phyloP scores from a whole-genome alignment of 2,113 vertebrate species.

The Tympanuchus pallidicinctus region DNA sequence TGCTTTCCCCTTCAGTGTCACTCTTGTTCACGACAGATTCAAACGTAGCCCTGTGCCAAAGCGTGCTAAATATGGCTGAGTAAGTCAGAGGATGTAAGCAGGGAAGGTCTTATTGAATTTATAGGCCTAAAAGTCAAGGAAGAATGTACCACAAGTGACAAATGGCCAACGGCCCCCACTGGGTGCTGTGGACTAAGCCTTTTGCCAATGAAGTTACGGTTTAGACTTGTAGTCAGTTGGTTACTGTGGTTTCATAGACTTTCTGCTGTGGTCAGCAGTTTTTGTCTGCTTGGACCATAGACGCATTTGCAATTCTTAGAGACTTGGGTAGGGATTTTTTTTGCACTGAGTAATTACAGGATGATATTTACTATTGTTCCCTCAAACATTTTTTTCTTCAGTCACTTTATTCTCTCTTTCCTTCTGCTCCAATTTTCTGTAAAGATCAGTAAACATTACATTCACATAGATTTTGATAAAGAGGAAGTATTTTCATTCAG shows the following conservation, averaged over 20 bases:
- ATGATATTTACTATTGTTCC: background rate
- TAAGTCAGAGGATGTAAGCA: background rate
- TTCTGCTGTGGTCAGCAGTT: conserved; percentile 2
- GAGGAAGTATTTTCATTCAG: background rate
- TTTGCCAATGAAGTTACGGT: background rate
- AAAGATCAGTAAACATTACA: background rate
- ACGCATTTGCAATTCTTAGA: background rate
- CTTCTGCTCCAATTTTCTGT: background rate
- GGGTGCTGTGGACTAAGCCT: background rate
- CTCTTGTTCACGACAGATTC: background rate
- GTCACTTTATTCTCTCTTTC: background rate
- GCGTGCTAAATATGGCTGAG: background rate
- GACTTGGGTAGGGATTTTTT: background rate
- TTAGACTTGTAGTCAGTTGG: background rate
- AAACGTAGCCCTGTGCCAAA: background rate
- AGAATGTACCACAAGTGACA: conserved; percentile 31
- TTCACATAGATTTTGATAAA: background rate
- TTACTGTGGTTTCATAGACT: background rate
- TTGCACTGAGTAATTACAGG: background rate
- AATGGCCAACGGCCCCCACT: background rate
- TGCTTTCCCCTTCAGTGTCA: background rate
- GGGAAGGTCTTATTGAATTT: conserved; percentile 32
- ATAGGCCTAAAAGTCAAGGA: background rate
- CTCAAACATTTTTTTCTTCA: background rate
- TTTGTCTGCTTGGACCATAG: background rate